phyloP scores from a whole-genome alignment of 2,888 invertebrate genomes.

The Leucophenga montana region DNA sequence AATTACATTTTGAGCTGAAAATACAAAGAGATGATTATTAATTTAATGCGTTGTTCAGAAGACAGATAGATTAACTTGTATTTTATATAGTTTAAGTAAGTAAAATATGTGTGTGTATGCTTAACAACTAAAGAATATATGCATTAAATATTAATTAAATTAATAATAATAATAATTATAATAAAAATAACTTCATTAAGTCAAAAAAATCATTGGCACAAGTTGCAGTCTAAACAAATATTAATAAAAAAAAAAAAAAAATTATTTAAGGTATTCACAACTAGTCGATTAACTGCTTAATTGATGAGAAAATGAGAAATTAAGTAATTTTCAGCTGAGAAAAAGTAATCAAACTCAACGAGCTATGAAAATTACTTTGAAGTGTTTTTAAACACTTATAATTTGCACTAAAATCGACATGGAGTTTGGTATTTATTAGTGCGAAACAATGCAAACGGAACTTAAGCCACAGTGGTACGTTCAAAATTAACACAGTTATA shows the following conservation, averaged over 20 bases:
- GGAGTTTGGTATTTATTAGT: too few species aligned
- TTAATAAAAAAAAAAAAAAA: slow-evolving; percentile 41
- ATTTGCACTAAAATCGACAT: too few species aligned
- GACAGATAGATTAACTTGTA: slow-evolving; percentile 34
- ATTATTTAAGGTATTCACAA: slow-evolving; percentile 15
- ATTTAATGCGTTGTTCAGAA: slow-evolving; percentile 26
- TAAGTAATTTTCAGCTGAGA: too few species aligned
- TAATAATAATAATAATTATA: slow-evolving; percentile 40
- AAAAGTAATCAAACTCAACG: too few species aligned
- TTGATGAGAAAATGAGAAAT: too few species aligned
- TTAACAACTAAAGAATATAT: slow-evolving; percentile 2
- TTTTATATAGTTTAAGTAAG: slow-evolving; percentile 14
- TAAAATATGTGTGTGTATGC: slow-evolving; percentile 15
- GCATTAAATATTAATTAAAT: slow-evolving; percentile 22
- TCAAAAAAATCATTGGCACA: slow-evolving; percentile 71
- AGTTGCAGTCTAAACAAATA: slow-evolving; percentile 69
- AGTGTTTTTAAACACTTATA: too few species aligned
- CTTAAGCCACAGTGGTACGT: too few species aligned
- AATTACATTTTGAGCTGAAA: slow-evolving; percentile 69
- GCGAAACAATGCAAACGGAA: too few species aligned
- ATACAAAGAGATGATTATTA: slow-evolving; percentile 61
- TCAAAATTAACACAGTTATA: too few species aligned
- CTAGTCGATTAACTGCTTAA: too few species aligned
- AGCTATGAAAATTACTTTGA: too few species aligned
- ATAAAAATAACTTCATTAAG: slow-evolving; percentile 45